Percentiles rank a stretch among this genome's conserved stretches.
Conservation (phyloP, 2,797 vertebrate species). For the Vespertilio murinus region DNA sequence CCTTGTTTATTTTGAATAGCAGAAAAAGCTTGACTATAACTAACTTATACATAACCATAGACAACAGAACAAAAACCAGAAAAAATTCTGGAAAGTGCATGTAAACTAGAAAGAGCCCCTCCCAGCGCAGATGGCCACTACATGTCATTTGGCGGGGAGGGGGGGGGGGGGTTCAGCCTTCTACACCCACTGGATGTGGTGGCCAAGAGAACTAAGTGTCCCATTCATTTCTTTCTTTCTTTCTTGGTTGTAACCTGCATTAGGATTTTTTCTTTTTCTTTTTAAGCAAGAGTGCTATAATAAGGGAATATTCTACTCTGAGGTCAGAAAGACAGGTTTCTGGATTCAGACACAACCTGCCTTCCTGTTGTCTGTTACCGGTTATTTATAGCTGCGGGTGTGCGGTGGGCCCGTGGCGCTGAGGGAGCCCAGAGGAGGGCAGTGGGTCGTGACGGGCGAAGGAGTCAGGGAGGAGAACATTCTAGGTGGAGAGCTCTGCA, state of each 20-base stretch:
- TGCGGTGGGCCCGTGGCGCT: fast-evolving
- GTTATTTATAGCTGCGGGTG: neutral
- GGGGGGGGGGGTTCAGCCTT: neutral
- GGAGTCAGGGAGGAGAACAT: neutral
- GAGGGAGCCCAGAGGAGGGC: neutral
- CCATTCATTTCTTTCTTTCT: neutral
- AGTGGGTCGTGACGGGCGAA: neutral
- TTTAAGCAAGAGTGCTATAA: neutral
- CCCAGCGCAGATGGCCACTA: fast-evolving
- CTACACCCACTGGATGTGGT: fast-evolving
- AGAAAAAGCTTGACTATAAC: neutral
- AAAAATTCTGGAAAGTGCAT: neutral
- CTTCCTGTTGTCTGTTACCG: neutral
- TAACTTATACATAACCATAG: neutral
- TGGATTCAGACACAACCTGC: neutral
- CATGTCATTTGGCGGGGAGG: fast-evolving
- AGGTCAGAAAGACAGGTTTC: neutral
- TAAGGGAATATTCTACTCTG: neutral
- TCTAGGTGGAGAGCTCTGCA: neutral
- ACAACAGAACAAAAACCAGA: neutral
- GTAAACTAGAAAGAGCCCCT: neutral
- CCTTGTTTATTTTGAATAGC: neutral
- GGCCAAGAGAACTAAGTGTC: neutral
- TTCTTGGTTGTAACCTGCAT: neutral
- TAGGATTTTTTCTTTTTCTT: neutral